Evolutionary conservation across 2,113 vertebrate species (phyloP).

Genomic region (Callochromis pleurospilus): DNA sequence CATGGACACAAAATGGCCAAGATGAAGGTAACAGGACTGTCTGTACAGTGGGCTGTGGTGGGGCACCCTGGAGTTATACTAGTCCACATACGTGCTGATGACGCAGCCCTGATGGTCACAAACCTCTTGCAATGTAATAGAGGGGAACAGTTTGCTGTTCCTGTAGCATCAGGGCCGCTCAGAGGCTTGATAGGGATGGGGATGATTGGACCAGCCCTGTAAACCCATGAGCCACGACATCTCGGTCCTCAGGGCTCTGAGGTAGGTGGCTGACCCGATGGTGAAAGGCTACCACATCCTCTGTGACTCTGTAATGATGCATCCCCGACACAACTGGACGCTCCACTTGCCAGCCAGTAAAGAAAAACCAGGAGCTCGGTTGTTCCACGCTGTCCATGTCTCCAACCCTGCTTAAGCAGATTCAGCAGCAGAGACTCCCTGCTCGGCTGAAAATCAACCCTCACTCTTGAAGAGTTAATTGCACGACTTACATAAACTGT

Average conservation of each 20-base stretch:
- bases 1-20: neutral
- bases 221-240: neutral
- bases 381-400: neutral
- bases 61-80: neutral
- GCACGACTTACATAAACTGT: neutral
- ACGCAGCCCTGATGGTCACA: neutral
- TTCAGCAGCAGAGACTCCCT: neutral
- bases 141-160: neutral
- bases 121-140: neutral
- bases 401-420: neutral
- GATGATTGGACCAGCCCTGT: neutral
- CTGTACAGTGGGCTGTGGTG: neutral
- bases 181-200: neutral
- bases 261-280: neutral
- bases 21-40: neutral
- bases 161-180: neutral
- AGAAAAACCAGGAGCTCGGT: neutral
- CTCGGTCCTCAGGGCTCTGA: neutral
- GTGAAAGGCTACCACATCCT: neutral
- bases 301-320: neutral
- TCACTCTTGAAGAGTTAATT: neutral
- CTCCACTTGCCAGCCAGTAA: neutral
- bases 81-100: neutral
- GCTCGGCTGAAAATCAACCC: neutral
- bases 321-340: neutral